Percentiles rank a stretch among this genome's conserved stretches.
phyloP scores from a whole-genome alignment of 2,797 vertebrate genomes.

The Gobio occitaniae region DNA sequence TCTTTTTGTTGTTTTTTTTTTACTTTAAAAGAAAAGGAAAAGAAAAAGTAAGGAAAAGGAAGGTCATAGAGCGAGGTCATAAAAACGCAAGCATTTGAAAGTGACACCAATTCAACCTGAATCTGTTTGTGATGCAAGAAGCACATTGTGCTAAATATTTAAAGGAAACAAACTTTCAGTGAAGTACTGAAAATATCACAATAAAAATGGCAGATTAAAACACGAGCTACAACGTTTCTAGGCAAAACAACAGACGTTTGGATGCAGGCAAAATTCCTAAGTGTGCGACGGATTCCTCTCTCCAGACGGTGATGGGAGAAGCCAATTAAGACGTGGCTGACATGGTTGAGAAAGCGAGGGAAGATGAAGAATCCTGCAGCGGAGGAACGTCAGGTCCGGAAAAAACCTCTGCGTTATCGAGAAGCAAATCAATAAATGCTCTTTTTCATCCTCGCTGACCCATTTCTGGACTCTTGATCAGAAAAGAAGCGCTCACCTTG shows the following conservation, averaged over 20 bases:
- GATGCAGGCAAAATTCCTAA: slow-evolving; percentile 52
- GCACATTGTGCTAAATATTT: slow-evolving; percentile 92
- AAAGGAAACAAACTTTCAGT: slow-evolving; percentile 88
- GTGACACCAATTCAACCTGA: slow-evolving; percentile 80
- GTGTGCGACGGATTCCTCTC: slow-evolving; percentile 76
- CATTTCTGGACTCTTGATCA: background rate
- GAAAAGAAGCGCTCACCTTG: slow-evolving; percentile 74
- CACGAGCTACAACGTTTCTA: slow-evolving; percentile 86
- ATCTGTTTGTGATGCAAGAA: slow-evolving; percentile 82
- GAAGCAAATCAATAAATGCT: background rate
- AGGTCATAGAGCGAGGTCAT: slow-evolving; percentile 73
- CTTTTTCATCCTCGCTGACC: background rate
- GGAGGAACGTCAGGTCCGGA: background rate
- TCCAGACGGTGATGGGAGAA: slow-evolving; percentile 68
- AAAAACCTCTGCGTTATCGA: background rate
- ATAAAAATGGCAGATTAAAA: slow-evolving; percentile 88
- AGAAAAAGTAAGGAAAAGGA: slow-evolving; percentile 65
- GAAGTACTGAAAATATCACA: slow-evolving; percentile 89
- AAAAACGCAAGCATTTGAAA: slow-evolving; percentile 83
- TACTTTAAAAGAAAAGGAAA: slow-evolving; percentile 63
- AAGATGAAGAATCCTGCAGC: slow-evolving; percentile 35
- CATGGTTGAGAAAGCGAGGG: slow-evolving; percentile 43
- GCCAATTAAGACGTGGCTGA: slow-evolving; percentile 47
- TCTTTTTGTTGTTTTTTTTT: background rate
- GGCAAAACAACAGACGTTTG: slow-evolving; percentile 79